These are phyloP conservation scores for Oeneis ivallda DNA, from an alignment of 2,888 invertebrate genomes.

Conservation along the genomic window DNA sequence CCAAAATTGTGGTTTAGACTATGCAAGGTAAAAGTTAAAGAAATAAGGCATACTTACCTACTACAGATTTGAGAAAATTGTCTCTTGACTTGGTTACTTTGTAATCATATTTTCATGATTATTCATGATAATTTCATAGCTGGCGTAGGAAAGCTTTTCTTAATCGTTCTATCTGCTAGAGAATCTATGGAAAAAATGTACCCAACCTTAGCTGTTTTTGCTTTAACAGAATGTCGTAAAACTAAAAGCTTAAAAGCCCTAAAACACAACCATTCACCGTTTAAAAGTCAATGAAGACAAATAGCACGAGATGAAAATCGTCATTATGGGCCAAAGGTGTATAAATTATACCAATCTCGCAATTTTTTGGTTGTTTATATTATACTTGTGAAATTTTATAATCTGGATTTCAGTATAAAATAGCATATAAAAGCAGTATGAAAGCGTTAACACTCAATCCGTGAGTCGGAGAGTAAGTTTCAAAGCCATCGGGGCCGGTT, in stretches of 20 bases:
- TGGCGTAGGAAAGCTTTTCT: too few relatives aligned
- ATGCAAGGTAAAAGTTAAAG: constrained; percentile 5
- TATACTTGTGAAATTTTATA: not conserved
- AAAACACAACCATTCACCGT: not conserved
- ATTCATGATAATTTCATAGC: too few relatives aligned
- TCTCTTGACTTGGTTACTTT: not conserved
- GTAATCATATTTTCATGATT: too few relatives aligned
- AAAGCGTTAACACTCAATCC: too few relatives aligned
- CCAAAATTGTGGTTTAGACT: not conserved
- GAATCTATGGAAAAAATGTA: too few relatives aligned
- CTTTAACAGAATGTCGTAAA: not conserved
- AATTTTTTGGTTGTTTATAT: not conserved
- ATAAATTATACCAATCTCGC: not conserved
- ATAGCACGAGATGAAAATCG: not conserved
- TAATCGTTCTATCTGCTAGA: not conserved
- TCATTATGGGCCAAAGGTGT: constrained; percentile 3
- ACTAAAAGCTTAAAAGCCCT: too few relatives aligned
- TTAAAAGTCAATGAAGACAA: constrained; percentile 12
- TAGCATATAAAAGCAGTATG: too few relatives aligned
- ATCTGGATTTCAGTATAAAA: not conserved
- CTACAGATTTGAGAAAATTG: not conserved
- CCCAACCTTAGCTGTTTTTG: too few relatives aligned
- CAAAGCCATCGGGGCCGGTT: too few relatives aligned
- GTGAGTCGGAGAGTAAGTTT: too few relatives aligned
- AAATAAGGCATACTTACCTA: not conserved